phyloP scores from a whole-genome alignment of 64 coral and sea anemone species.

The Stichodactyla helianthus region DNA sequence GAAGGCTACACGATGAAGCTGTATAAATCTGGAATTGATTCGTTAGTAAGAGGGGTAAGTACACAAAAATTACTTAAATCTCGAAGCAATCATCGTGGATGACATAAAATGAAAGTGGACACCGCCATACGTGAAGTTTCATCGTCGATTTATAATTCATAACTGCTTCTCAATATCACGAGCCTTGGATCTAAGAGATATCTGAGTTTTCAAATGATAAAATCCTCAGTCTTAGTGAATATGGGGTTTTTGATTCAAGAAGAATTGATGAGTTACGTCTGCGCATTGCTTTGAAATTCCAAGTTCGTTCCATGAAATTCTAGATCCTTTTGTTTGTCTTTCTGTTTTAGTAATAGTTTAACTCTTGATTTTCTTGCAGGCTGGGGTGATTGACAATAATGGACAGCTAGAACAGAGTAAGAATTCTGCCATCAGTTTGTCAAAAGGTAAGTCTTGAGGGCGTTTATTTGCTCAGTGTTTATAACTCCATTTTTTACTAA shows the following conservation, averaged over 20 bases:
- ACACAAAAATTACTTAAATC: neutral
- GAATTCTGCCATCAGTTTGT: conserved; percentile 30
- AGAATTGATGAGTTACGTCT: neutral
- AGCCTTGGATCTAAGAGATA: neutral
- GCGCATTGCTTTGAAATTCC: conserved; percentile 15
- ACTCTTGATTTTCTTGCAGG: conserved; percentile 50
- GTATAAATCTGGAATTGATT: conserved; percentile 68
- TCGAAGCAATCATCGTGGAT: neutral
- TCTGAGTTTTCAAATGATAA: neutral
- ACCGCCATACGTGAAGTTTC: conserved; percentile 1
- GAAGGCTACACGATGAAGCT: conserved; percentile 74
- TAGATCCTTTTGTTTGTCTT: conserved; percentile 12
- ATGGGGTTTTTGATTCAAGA: conserved; percentile 67
- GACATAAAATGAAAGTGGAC: conserved; percentile 7
- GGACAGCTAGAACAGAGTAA: conserved; percentile 66
- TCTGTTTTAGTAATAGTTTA: neutral
- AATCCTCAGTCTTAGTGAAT: conserved; percentile 24
- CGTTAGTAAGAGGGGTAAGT: conserved; percentile 80
- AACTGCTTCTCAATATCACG: neutral
- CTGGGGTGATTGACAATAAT: conserved; percentile 86
- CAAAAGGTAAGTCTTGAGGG: conserved; percentile 25
- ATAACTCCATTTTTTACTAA: neutral
- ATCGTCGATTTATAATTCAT: conserved; percentile 12
- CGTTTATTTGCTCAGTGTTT: conserved; percentile 8
- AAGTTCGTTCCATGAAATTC: conserved; percentile 1